Conservation (phyloP, 2,888 invertebrate species). For the Dryobotodes eremita region DNA sequence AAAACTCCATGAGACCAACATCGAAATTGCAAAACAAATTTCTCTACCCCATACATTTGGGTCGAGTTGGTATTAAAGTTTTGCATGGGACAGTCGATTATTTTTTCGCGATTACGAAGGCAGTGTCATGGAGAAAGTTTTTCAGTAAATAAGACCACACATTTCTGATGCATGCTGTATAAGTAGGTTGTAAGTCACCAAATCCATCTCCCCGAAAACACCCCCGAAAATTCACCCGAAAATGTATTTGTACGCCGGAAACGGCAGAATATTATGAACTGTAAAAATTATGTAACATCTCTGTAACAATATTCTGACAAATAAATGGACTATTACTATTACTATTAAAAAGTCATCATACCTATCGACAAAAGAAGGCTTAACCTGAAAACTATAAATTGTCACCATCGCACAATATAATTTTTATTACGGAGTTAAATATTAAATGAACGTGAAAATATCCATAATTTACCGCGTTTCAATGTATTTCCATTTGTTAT, state of each 20-base stretch:
- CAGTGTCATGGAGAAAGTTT: neutral
- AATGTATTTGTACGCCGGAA: no score
- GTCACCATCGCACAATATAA: neutral
- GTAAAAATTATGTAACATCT: no score
- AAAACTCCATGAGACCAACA: neutral
- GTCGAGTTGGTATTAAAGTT: neutral
- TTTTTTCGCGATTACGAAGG: neutral
- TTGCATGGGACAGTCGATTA: neutral
- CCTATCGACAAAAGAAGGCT: neutral
- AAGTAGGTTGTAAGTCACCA: neutral
- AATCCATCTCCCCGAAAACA: no score
- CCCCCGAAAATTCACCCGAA: no score
- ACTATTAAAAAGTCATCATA: neutral
- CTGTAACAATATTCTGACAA: no score
- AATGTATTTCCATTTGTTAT: conserved; percentile 23
- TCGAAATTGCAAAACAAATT: neutral
- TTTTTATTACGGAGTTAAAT: conserved; percentile 3
- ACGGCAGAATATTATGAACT: no score
- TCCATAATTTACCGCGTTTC: conserved; percentile 28
- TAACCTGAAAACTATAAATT: neutral
- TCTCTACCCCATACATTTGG: neutral
- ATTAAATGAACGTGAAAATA: conserved; percentile 18
- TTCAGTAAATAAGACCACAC: neutral
- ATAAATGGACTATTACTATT: no score
- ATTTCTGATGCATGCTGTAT: neutral